These are phyloP conservation scores for Pachycephala philippinensis DNA, from an alignment of 2,113 vertebrate genomes.

Conservation along the genomic window DNA sequence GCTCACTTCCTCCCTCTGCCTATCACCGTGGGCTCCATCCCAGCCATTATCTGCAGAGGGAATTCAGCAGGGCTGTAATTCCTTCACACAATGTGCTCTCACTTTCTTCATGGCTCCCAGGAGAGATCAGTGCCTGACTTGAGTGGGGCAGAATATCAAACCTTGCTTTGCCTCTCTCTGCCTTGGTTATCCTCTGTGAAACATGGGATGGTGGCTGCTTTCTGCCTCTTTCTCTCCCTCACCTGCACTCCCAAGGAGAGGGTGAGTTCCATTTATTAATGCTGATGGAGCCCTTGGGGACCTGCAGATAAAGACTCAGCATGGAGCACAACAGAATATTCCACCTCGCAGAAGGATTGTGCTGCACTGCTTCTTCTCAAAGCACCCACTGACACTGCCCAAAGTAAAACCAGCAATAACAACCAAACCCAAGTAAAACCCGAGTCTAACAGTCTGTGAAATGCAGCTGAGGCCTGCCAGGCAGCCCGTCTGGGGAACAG, in stretches of 20 bases:
- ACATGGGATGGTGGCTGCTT: background rate
- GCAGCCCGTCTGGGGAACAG: background rate
- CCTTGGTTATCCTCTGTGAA: background rate
- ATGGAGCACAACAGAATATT: background rate
- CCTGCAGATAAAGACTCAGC: background rate
- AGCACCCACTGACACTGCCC: background rate
- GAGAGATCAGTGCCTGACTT: background rate
- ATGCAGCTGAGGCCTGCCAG: background rate
- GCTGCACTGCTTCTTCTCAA: background rate
- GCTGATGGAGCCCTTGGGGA: background rate
- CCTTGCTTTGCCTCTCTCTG: background rate
- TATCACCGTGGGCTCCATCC: background rate
- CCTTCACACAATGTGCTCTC: background rate
- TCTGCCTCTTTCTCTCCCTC: background rate
- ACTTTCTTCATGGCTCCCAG: background rate
- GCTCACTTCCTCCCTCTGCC: background rate
- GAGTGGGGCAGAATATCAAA: background rate
- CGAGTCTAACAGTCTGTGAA: background rate
- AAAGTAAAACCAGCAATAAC: background rate
- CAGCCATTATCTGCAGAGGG: background rate
- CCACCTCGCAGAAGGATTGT: background rate
- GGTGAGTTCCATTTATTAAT: background rate
- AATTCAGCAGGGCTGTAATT: background rate
- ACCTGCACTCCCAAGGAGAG: background rate
- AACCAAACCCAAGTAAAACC: background rate